Conservation (phyloP, 2,888 invertebrate genomes). For the Cerceris rybyensis region DNA sequence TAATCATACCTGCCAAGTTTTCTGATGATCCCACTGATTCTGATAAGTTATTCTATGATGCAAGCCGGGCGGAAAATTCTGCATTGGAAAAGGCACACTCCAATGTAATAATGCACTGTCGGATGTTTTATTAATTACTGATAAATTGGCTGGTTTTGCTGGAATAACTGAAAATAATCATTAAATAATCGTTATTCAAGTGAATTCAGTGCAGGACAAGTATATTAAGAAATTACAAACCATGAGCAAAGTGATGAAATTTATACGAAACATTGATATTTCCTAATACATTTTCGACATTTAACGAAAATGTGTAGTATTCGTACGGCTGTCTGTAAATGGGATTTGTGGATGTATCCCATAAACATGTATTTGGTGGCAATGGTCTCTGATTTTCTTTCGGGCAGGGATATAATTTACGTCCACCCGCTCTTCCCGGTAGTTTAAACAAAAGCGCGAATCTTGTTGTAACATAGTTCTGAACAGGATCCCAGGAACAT, state of each 20-base stretch:
- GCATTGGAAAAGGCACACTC: conserved; percentile 82
- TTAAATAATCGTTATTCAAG: neutral
- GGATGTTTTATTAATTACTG: conserved; percentile 81
- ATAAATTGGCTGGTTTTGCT: conserved; percentile 82
- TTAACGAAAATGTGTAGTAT: conserved; percentile 85
- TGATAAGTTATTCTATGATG: conserved; percentile 83
- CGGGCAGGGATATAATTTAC: conserved; percentile 72
- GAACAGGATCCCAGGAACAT: conserved; percentile 88
- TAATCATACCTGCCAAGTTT: conserved; percentile 81
- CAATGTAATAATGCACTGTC: conserved; percentile 83
- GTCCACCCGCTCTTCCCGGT: conserved; percentile 80
- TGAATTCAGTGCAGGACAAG: neutral
- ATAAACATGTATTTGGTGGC: conserved; percentile 80
- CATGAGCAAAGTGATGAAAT: conserved; percentile 85
- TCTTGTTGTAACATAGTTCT: conserved; percentile 84
- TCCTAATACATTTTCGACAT: conserved; percentile 86
- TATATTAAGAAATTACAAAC: conserved; percentile 74
- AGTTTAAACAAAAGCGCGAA: conserved; percentile 83
- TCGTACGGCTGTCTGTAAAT: conserved; percentile 83
- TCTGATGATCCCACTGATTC: conserved; percentile 82
- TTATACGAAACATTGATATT: conserved; percentile 82
- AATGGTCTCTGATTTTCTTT: conserved; percentile 48
- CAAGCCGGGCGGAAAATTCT: conserved; percentile 83
- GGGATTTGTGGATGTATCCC: conserved; percentile 83
- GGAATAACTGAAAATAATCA: conserved; percentile 80